phyloP scores from a whole-genome alignment of 2,888 invertebrate genomes.

The Monopis laevigella region DNA sequence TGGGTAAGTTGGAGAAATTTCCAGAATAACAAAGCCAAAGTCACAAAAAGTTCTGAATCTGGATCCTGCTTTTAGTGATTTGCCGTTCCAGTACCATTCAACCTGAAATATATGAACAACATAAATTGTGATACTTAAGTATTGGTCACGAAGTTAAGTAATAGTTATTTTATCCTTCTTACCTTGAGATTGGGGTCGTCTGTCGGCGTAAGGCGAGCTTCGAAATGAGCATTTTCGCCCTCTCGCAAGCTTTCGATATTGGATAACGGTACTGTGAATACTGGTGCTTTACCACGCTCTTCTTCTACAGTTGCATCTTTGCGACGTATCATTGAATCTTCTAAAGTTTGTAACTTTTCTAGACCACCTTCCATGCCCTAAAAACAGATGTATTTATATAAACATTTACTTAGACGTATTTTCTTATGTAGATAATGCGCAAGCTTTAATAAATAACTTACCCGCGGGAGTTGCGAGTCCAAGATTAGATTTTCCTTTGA shows the following conservation, averaged over 20 bases:
- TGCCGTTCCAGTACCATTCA: conserved; percentile 96
- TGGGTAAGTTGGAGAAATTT: conserved; percentile 96
- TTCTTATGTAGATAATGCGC: not conserved
- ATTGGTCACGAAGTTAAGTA: too few relatives aligned
- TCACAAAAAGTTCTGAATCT: conserved; percentile 97
- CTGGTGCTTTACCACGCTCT: conserved; percentile 84
- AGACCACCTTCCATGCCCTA: conserved; percentile 94
- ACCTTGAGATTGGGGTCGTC: conserved; percentile 90
- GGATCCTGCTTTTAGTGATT: conserved; percentile 87
- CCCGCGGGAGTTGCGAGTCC: conserved; percentile 92
- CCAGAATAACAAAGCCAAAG: conserved; percentile 96
- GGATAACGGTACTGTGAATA: conserved; percentile 88
- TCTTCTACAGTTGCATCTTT: conserved; percentile 78
- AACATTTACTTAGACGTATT: conserved; percentile 10
- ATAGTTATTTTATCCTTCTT: too few relatives aligned
- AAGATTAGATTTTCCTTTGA: conserved; percentile 90
- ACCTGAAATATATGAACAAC: conserved; percentile 59
- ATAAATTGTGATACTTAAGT: too few relatives aligned
- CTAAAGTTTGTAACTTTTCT: conserved; percentile 91
- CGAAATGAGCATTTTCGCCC: conserved; percentile 92
- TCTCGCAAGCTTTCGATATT: conserved; percentile 89
- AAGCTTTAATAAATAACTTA: conserved; percentile 38
- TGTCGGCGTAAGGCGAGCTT: conserved; percentile 87
- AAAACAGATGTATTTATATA: conserved; percentile 17
- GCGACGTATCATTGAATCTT: conserved; percentile 85